Conservation (phyloP, 92 coral and sea anemone genomes). For the Montipora capitata region DNA sequence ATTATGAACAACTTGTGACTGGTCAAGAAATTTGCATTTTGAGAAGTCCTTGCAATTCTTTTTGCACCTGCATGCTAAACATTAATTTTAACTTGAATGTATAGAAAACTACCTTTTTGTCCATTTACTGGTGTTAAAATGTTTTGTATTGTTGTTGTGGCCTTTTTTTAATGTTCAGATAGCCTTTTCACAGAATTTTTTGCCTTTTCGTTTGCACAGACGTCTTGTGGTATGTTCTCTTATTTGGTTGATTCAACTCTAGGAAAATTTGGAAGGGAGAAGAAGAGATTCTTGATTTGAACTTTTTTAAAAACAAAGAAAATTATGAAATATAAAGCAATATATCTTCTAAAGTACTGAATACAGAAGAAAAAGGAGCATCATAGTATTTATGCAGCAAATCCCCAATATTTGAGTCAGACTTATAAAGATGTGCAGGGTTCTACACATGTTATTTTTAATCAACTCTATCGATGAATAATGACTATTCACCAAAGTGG, state of each 20-base stretch:
- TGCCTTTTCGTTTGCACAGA: neutral
- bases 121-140: neutral
- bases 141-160: neutral
- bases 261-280: neutral
- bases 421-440: no score
- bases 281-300: neutral
- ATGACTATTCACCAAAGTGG: no score
- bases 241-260: neutral
- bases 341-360: neutral
- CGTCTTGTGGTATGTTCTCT: neutral
- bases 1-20: slow-evolving; percentile 12
- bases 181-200: neutral
- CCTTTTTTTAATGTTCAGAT: neutral
- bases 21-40: neutral
- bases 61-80: slow-evolving; percentile 17
- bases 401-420: neutral
- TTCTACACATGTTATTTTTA: no score
- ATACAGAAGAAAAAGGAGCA: neutral
- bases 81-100: neutral
- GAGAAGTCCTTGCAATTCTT: neutral
- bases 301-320: slow-evolving; percentile 24
- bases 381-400: neutral
- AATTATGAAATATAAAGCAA: slow-evolving; percentile 15
- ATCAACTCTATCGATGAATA: no score
- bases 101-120: no score